These are phyloP conservation scores for Minunthozetes semirufus DNA, from an alignment of 2,888 invertebrate genomes.

Conservation along the genomic window DNA sequence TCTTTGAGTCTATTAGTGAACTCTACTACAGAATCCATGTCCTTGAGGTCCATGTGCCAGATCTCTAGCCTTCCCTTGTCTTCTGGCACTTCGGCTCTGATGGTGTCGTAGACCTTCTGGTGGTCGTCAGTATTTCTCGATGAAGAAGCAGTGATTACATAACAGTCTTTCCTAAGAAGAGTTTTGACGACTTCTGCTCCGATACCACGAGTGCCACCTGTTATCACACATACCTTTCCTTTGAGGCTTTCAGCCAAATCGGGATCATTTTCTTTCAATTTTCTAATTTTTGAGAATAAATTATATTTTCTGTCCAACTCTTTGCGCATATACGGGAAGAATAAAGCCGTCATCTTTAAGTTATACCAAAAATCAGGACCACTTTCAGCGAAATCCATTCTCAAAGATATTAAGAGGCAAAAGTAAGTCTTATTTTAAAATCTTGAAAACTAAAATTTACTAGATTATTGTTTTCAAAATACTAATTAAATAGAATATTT, in stretches of 20 bases:
- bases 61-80: constrained; percentile 53
- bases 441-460: no score
- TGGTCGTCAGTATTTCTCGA: constrained; percentile 41
- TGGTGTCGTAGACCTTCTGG: neutral
- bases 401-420: no score
- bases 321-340: neutral
- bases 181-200: constrained; percentile 67
- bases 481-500: no score
- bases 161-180: constrained; percentile 69
- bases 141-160: constrained; percentile 46
- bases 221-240: constrained; percentile 68
- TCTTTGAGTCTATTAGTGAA: constrained; percentile 62
- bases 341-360: neutral
- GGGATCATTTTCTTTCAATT: constrained; percentile 20
- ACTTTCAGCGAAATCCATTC: no score
- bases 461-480: no score
- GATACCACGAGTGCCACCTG: constrained; percentile 79
- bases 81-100: constrained; percentile 4
- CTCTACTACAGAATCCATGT: constrained; percentile 64
- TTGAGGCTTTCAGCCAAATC: constrained; percentile 13
- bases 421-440: no score
- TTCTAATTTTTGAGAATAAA: neutral
- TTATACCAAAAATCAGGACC: neutral
- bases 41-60: constrained; percentile 66
- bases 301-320: constrained; percentile 25